Percentiles rank a stretch among this genome's conserved stretches.
Conservation (phyloP, 2,797 vertebrate species). For the Sebastiscus tertius region DNA sequence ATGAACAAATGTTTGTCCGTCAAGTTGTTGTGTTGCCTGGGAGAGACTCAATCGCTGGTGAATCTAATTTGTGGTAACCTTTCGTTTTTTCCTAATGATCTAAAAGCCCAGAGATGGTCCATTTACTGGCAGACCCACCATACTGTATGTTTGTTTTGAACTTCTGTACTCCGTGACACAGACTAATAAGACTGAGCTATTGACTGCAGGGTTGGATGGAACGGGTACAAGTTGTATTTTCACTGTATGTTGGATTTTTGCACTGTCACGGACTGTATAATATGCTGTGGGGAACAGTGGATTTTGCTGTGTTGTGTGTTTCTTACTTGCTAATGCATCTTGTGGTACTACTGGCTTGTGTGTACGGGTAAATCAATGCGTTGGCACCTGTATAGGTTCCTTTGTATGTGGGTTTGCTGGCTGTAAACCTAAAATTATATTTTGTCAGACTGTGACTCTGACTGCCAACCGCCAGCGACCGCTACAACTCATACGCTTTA, state of each 20-base stretch:
- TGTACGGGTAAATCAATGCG: background rate
- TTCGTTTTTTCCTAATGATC: background rate
- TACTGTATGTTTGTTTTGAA: background rate
- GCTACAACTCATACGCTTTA: background rate
- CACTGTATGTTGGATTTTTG: background rate
- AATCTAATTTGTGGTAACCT: background rate
- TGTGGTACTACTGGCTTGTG: no score
- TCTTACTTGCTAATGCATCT: no score
- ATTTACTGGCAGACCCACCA: slow-evolving; percentile 3
- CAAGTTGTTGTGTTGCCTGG: slow-evolving; percentile 3
- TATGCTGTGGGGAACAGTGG: no score
- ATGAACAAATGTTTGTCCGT: slow-evolving; percentile 19
- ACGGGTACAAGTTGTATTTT: background rate
- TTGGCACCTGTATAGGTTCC: background rate
- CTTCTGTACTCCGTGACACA: background rate
- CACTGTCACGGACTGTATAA: background rate
- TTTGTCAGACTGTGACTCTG: background rate
- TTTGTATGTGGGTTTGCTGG: no score
- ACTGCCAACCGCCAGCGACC: no score
- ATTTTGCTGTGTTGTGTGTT: no score
- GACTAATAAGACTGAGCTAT: background rate
- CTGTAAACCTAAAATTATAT: background rate
- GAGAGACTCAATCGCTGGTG: slow-evolving; percentile 26
- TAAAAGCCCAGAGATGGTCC: background rate
- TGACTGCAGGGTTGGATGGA: background rate